Evolutionary conservation across 2,113 vertebrate genomes (phyloP), one percentile per base, ranked within the genome.

Genomic region (Sula dactylatra): DNA sequence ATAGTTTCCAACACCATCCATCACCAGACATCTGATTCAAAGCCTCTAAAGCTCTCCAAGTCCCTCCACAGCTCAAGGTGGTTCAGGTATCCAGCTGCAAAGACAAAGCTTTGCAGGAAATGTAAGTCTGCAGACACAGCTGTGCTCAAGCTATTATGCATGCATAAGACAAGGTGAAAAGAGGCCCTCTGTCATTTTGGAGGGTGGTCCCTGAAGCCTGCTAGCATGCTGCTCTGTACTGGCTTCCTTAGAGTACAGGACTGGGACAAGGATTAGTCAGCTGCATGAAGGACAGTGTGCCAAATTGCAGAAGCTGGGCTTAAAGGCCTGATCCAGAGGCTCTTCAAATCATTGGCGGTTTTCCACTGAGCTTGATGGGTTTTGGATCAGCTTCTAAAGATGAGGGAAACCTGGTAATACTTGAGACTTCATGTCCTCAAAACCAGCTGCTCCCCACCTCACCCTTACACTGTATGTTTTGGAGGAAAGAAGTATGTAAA

Each of bases 301-400:
- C 90, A 88, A n/a, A 77, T 8, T 77, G 22, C 25, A 26, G 49
- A 58, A 95, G 62, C 49, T 73, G 62, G 8, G 32, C 59, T 83
- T 92, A 74, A 81, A 40, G 73, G 40, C 34, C 59, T 74, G 82
- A 64, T 79, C 47, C 90, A 93, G 44, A 65, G 55, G 32, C 86
- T 82, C 74, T 76, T 76, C 49, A 91, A 85, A 47, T 56, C 44
- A 38, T 4, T 91, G 83, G 66, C 32, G 0, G 20, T 89, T 85
- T 94, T 94, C 91, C 66, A 62, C 42, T 20, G 18, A 80, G 54
- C 82, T 87, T 79, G 61, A 89, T 76, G 62, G n/a, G 32, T 0
- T 93, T 94, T 93, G 86, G 74, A 93, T 86, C 62, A 80, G 62
- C 66, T 94, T 95, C 89, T 95, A 49, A 96, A 91, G 73, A 87